Percentiles rank a stretch among this genome's conserved stretches.
These are phyloP conservation scores for Nyctibius bracteatus DNA, from an alignment of 2,113 vertebrate genomes.

Conservation along the genomic window DNA sequence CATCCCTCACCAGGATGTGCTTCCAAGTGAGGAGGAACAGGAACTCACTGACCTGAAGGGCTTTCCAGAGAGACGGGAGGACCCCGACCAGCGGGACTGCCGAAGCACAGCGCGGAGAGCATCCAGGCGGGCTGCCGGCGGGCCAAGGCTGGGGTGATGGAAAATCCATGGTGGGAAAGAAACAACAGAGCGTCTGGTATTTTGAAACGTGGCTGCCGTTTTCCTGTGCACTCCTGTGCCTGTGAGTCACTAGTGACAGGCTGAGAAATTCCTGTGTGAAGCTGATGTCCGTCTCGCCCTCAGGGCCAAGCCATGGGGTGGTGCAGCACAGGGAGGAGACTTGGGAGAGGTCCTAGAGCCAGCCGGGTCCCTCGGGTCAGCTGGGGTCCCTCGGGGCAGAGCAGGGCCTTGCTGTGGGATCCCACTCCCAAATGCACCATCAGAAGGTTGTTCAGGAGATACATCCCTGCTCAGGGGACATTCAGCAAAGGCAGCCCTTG, in stretches of 20 bases:
- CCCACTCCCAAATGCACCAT: neutral
- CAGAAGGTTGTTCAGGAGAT: neutral
- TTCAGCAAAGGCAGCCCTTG: neutral
- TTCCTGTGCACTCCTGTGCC: neutral
- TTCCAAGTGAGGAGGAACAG: neutral
- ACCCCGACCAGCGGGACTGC: rapidly evolving
- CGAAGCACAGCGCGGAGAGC: rapidly evolving
- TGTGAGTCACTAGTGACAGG: neutral
- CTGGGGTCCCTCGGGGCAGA: too few species aligned
- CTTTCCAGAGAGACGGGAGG: neutral
- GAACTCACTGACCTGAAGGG: neutral
- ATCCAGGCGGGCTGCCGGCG: neutral
- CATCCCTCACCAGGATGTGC: rapidly evolving
- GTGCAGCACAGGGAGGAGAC: neutral
- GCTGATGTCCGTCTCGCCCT: rapidly evolving
- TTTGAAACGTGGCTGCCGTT: neutral
- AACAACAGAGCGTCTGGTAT: neutral
- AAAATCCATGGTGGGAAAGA: neutral
- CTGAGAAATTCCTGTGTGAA: neutral
- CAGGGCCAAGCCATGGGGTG: rapidly evolving
- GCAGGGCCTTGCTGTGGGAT: neutral
- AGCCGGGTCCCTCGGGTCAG: neutral
- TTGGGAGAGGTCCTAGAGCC: neutral
- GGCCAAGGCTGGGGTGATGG: neutral
- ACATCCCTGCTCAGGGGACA: rapidly evolving